A percentile compares a stretch with the other conserved stretches of the same genome.
Evolutionary conservation across 2,113 vertebrate genomes (phyloP).

Genomic region (Parus major): DNA sequence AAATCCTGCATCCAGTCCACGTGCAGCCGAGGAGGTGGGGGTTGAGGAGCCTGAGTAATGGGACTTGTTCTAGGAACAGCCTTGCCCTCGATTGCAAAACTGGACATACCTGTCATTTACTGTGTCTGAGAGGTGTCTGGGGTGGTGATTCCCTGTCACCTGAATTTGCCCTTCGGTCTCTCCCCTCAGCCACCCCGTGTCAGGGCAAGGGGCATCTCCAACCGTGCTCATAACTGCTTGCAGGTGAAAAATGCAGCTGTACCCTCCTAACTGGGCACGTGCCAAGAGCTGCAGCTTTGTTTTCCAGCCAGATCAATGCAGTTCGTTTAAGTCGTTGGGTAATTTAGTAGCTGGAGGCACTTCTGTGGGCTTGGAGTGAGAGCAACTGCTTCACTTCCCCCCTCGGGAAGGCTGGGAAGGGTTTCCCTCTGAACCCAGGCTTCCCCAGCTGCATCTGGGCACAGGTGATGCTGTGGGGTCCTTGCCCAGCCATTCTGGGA

Average conservation of each 20-base stretch:
- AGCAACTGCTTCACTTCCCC: neutral
- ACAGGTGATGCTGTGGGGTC: neutral
- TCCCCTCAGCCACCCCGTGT: fast-evolving
- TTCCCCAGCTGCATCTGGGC: neutral
- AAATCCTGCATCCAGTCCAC: conserved; percentile 16
- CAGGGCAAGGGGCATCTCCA: neutral
- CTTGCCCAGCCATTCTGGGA: neutral
- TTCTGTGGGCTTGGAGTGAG: neutral
- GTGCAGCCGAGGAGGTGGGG: neutral
- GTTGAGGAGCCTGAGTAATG: neutral
- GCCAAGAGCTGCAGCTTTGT: conserved; percentile 5
- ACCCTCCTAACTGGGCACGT: neutral
- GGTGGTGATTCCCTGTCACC: neutral
- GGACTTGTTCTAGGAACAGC: neutral
- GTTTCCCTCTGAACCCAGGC: neutral
- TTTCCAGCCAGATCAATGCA: neutral
- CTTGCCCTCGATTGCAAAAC: neutral
- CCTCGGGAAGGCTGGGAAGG: neutral
- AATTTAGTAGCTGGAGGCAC: neutral
- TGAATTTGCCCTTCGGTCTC: neutral
- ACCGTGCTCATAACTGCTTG: neutral
- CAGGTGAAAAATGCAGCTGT: neutral
- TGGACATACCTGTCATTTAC: neutral
- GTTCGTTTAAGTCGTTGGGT: neutral
- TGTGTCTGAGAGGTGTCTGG: neutral